Evolutionary conservation across 2,888 invertebrate genomes (phyloP).

Genomic region (Pterostichus madidus): DNA sequence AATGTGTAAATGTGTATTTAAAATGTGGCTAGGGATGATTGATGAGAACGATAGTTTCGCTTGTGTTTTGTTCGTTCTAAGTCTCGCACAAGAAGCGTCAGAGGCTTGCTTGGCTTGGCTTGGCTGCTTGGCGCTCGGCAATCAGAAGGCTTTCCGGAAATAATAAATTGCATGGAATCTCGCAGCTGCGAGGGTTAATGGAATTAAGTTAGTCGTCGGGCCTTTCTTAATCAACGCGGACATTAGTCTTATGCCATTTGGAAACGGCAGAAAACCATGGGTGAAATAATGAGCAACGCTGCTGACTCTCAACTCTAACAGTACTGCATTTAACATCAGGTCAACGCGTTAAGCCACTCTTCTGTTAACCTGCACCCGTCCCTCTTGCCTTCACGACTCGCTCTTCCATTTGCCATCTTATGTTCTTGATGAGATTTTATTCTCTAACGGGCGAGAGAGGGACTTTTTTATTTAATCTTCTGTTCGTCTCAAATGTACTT

Average conservation of each 20-base stretch:
- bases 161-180: constrained; percentile 67
- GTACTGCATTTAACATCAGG: constrained; percentile 60
- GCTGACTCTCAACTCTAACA: constrained; percentile 59
- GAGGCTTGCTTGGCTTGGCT: not conserved
- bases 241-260: constrained; percentile 67
- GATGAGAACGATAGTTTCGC: constrained; percentile 20
- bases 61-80: not conserved
- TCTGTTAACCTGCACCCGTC: constrained; percentile 23
- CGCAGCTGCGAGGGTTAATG: constrained; percentile 65
- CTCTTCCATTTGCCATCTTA: constrained; percentile 14
- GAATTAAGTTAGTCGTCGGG: constrained; percentile 67
- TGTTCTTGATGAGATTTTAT: constrained; percentile 53
- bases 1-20: constrained; percentile 17
- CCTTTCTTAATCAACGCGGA: constrained; percentile 67
- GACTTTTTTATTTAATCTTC: constrained; percentile 53
- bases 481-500: constrained; percentile 47
- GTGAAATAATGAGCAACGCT: constrained; percentile 59
- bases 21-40: constrained; percentile 18
- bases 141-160: constrained; percentile 60
- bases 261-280: constrained; percentile 66
- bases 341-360: constrained; percentile 61
- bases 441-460: constrained; percentile 36
- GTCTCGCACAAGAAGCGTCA: not conserved
- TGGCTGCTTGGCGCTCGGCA: constrained; percentile 4
- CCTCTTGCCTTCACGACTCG: not conserved